Base-by-base conservation (phyloP, 2,888 invertebrate genomes). In the Yponomeuta malinellus region DNA sequence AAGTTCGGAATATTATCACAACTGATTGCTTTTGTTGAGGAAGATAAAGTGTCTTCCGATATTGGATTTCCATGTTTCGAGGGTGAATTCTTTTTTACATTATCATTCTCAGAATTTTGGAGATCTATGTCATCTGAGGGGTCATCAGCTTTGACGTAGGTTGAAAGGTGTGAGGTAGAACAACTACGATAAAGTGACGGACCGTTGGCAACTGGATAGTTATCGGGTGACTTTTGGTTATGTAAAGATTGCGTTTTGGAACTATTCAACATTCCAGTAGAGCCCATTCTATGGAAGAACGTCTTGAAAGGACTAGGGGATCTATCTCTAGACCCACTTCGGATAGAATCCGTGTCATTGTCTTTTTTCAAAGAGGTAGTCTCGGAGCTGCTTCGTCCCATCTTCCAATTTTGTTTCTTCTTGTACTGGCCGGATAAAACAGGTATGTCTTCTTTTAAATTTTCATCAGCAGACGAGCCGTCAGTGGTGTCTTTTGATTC, bases 111-210 rank as follows among this genome's bases (percentile, higher is more conserved):
- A 73, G 88, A 79, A 79, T 91, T 93, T 83, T 93, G 91, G 76
- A 95, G 90, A 79, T 95, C 96, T 71, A 96, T 93, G 65, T 95
- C 96, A 78, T 96, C 96, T n/a, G 95, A 95, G 10, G 96, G 96
- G 86, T 96, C 96, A 81, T 96, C 96, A 73, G 95, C 96, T 81
- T 95, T 95, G 63, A 96, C 94, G 80, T 96, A 96, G 37, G 94
- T 94, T 73, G 95, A 95, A 75, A 96, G 85, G 79, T 96, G 96
- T 71, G 96, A 96, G 48, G 96, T 96, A 63, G 96, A 96, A 82
- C 95, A 95, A 81, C 95, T 95, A 71, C 96, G 92, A 78, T 96
- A 96, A n/a, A 96, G 86, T 48, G 90, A 83, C 43, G 89, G 86
- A 6, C 87, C 87, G 77, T 92, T 93, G 66, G 93, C 90, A 64